Percentiles rank a stretch among this genome's conserved stretches.
These are phyloP conservation scores for Cavia porcellus DNA, from an alignment of 2,113 vertebrate genomes.

Conservation along the genomic window DNA sequence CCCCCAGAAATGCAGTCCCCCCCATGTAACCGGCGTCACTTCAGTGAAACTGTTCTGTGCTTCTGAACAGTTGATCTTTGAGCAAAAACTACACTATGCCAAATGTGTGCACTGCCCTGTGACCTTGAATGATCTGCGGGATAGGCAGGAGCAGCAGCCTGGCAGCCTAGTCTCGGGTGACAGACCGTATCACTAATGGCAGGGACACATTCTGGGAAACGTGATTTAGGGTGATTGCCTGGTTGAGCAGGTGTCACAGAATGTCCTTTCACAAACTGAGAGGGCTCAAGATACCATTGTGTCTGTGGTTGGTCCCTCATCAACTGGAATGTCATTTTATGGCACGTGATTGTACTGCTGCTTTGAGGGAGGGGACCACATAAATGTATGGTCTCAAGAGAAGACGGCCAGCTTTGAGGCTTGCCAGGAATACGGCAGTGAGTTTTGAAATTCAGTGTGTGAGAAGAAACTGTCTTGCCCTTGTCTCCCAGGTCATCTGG, in stretches of 20 bases:
- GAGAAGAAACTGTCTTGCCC: background rate
- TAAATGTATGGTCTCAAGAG: background rate
- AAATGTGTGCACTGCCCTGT: background rate
- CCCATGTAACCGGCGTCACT: fast-evolving
- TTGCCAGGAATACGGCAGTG: background rate
- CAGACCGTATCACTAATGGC: background rate
- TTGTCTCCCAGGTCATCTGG: background rate
- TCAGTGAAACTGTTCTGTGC: background rate
- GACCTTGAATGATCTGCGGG: background rate
- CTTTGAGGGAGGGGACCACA: background rate
- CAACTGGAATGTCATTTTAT: no score
- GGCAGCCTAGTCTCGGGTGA: background rate
- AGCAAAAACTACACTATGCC: background rate
- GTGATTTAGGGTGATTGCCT: background rate
- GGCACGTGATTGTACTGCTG: background rate
- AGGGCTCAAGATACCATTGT: background rate
- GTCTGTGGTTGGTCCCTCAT: background rate
- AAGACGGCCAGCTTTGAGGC: background rate
- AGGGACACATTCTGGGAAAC: background rate
- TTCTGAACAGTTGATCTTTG: background rate
- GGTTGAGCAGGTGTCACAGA: background rate
- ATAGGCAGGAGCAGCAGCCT: background rate
- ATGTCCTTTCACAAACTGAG: background rate
- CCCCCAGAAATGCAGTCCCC: background rate
- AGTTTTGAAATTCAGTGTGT: background rate